Base-by-base conservation (phyloP, 2,113 vertebrate species). In the Cepphus grylle region DNA sequence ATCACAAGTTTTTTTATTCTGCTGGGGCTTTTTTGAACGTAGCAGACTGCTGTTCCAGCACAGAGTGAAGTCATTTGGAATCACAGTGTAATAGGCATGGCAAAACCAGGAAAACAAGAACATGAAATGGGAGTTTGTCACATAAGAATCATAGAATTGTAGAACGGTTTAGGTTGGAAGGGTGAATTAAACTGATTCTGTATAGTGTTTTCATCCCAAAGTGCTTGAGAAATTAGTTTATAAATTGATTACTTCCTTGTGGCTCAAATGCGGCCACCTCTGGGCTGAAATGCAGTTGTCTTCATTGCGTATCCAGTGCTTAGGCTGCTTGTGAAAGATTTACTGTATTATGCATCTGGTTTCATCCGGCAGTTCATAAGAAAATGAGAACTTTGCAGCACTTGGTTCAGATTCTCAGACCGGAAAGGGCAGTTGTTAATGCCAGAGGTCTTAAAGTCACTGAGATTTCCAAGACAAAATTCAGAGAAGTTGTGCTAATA, bases 41-140 rank as follows among this genome's bases (percentile, higher is more conserved):
- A 55, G 70, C 27, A 12, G 63, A 38, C 81, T 86, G 50, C 70
- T 90, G 38, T 77, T 93, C 49, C 23, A 8, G 61, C 77, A 73
- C 45, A 76, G 85, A 84, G 71, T 47, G 47, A 93, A 93, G 92
- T 70, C 52, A 79, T 86, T 71, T 77, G 43, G 59, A 93, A 89
- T 69, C 81, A 38, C 81, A 65, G 47, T 43, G 42, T 81, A 82
- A 90, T 59, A 70, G 55, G 45, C 5, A 0, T 70, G 91, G 83
- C 83, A 96, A 94, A 94, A 74, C 76, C 17, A 70, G 55, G 58
- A 88, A 88, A 82, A 88, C 76, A 95, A 47, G 73, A 83, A 90
- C 67, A 84, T 42, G 25, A 86, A 82, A 62, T 70, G 52, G 34
- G 78, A 81, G 50, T 85, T 92, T 93, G 50, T 78, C 81, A 85